phyloP scores from a whole-genome alignment of 2,797 vertebrate genomes.

The Octomys mimax region DNA sequence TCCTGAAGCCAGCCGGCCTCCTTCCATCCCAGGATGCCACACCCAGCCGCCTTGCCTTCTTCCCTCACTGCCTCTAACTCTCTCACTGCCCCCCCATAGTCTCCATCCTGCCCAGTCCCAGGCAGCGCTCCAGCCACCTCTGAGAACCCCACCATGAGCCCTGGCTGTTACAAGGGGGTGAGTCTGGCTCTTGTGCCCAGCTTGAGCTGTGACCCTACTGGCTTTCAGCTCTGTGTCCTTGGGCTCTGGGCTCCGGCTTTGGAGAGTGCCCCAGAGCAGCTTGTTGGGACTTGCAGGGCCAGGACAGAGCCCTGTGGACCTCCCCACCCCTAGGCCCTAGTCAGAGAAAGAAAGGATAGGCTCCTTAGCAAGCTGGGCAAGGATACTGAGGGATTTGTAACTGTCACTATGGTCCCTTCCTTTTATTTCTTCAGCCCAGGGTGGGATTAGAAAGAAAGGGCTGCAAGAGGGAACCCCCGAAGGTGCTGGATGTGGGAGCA shows the following conservation, averaged over 20 bases:
- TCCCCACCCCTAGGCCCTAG: neutral
- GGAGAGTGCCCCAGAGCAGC: neutral
- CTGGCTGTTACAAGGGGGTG: conserved; percentile 47
- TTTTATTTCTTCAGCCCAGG: conserved; percentile 55
- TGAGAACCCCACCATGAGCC: conserved; percentile 5
- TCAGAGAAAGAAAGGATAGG: conserved; percentile 38
- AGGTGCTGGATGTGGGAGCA: conserved; percentile 88
- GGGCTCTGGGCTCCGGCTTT: conserved; percentile 57
- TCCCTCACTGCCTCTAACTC: conserved; percentile 59
- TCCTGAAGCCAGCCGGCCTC: conserved; percentile 70
- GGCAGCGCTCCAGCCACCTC: conserved; percentile 2
- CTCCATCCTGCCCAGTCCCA: conserved; percentile 36
- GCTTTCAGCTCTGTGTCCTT: neutral
- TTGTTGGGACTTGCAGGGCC: neutral
- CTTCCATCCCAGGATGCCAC: conserved; percentile 45
- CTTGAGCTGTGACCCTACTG: neutral
- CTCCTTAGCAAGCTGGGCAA: neutral
- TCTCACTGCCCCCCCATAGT: conserved; percentile 9
- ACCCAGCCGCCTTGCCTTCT: conserved; percentile 47
- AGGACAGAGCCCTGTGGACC: neutral
- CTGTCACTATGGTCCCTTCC: neutral
- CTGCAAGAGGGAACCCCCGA: conserved; percentile 83
- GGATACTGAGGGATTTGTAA: neutral
- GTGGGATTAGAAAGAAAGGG: conserved; percentile 72
- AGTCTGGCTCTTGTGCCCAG: conserved; percentile 20